Base-by-base conservation (phyloP, 2,113 vertebrate genomes). In the Myrmecophaga tridactyla region DNA sequence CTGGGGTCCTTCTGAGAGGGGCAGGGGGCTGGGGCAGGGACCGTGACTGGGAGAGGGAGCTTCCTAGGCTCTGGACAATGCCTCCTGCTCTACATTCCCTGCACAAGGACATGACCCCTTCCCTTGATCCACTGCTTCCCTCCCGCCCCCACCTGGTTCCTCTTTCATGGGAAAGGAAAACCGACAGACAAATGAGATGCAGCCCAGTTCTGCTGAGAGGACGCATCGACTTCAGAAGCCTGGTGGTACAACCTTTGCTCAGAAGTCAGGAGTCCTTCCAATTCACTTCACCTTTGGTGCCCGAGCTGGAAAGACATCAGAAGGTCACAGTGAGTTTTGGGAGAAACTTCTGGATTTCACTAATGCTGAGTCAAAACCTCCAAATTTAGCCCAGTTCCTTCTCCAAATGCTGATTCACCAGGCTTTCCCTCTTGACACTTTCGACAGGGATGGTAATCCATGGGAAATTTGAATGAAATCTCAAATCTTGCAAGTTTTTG, bases 341-440 rank as follows among this genome's bases (percentile, higher is more conserved):
- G 84, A 69, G 67, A 83, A 73, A 67, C 18, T n/a, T 17, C 70
- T 48, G 63, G 81, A 73, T 92, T 46, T 67, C 67, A 48, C 63
- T 39, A 20, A 27, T 7, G 21, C 39, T 46, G n/a, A 94, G 65
- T 84, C 48, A 63, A 87, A 80, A 17, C 88, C 67, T 95, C 91
- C 93, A 80, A 60, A 67, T 81, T 87, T 43, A 90, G 46, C 72
- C 72, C 31, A 0, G 46, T 77, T 58, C 23, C 21, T 12, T 48
- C 67, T 83, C 85, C 78, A 83, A 17, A 85, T 0, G 0, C 60
- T 41, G 78, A 95, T 8, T 89, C 86, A 58, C 14, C 39, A 23
- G 43, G 4, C 36, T 48, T 20, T 73, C 39, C 29, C 1, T 3
- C 62, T 4, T 1, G 4, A 4, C n/a, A n/a, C 41, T 25, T 39